These are phyloP conservation scores for Troglohyphantes excavatus DNA, from an alignment of 2,888 invertebrate species.

Conservation along the genomic window DNA sequence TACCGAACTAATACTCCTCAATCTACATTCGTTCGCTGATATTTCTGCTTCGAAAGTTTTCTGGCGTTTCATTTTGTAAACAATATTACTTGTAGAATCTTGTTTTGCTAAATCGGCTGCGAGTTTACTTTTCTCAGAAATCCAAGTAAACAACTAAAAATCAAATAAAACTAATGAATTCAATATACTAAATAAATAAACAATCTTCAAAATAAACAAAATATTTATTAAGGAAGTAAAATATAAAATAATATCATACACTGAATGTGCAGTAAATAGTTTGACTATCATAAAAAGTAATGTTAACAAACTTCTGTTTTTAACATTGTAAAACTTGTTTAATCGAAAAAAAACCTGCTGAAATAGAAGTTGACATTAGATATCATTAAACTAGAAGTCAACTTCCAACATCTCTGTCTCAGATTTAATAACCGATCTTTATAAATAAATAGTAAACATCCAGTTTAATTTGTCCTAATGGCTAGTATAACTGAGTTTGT, in stretches of 20 bases:
- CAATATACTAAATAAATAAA: neutral
- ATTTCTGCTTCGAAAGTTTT: constrained; percentile 98
- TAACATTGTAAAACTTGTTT: too few relatives aligned
- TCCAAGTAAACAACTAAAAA: constrained; percentile 86
- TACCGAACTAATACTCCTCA: constrained; percentile 90
- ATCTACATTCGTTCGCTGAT: constrained; percentile 95
- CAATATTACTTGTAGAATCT: constrained; percentile 90
- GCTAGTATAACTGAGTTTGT: too few relatives aligned
- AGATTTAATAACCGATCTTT: too few relatives aligned
- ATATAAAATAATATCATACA: neutral
- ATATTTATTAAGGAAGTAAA: neutral
- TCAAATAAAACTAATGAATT: neutral
- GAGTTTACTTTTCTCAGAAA: constrained; percentile 94
- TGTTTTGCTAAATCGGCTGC: constrained; percentile 96
- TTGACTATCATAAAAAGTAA: neutral
- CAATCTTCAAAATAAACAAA: constrained; percentile 1
- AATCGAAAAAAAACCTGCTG: too few relatives aligned
- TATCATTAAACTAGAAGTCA: too few relatives aligned
- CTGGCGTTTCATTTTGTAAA: constrained; percentile 96
- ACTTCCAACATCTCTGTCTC: too few relatives aligned
- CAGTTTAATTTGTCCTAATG: too few relatives aligned
- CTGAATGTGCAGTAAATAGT: neutral
- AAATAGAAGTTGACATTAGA: too few relatives aligned
- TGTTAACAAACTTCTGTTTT: neutral
- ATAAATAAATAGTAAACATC: too few relatives aligned